Base-by-base conservation (phyloP, 2,888 invertebrate genomes). In the Lepetodrilus schrolli region DNA sequence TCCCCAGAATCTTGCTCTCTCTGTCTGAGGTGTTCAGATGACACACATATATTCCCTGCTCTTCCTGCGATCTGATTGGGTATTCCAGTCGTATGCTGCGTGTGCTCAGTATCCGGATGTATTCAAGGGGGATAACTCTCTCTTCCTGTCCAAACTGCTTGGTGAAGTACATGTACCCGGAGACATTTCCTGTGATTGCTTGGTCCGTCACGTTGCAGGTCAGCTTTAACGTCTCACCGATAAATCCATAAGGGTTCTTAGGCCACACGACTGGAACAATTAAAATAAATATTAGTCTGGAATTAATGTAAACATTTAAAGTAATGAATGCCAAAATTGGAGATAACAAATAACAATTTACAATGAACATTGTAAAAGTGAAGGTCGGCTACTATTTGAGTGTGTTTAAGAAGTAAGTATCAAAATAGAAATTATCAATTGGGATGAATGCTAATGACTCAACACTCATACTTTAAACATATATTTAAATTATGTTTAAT, bases 201-300 rank as follows among this genome's bases (percentile, higher is more conserved):
- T 70, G 73, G 26, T 76, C 77, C 17, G 86, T 86, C 71, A 86
- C 76, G 68, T 84, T 86, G 71, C 86, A 86, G 70, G 75, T 80
- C 66, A 86, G 70, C 7, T 77, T 78, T 73, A 86, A 74, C 36
- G 80, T 79, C 17, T 83, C 78, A 5, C 83, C 84, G 36, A 84
- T 83, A 70, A 80, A 85, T 13, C 82, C 76, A 72, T 84, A 83
- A 0, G 84, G 83, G 68, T 83, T 80, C 49, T 77, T 74, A 4
- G 84, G 83, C 8, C 74, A 68, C 8, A 85, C 81, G 66, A 83
- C 85, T 84, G 80, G 13, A 76, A 78, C n/a, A 74, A 51, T 51
- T 17, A 47, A 26, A 43, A 26, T 58, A 36, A 66, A 4, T 3
- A 17, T 13, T 38, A 43, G 13, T 43, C 30, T 1, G n/a, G 3